Evolutionary conservation across 2,888 invertebrate genomes (phyloP).

Genomic region (Cepaea hortensis): DNA sequence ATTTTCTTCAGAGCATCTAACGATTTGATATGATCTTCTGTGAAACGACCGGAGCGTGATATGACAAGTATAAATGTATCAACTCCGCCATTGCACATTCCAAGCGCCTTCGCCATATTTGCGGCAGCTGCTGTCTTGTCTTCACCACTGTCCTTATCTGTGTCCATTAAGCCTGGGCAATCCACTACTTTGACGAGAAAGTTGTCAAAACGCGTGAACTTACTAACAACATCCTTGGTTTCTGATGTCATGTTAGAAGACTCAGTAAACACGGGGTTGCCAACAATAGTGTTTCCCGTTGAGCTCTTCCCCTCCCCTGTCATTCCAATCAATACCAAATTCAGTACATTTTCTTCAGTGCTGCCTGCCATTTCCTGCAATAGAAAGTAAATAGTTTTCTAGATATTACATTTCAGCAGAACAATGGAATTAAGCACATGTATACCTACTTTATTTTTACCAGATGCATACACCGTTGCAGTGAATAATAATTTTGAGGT

Average conservation of each 20-base stretch:
- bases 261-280: background rate
- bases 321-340: background rate
- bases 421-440: no score
- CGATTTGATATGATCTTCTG: no score
- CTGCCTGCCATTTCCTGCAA: no score
- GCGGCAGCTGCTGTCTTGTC: background rate
- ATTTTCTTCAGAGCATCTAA: background rate
- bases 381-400: no score
- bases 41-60: no score
- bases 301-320: background rate
- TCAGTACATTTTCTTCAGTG: no score
- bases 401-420: no score
- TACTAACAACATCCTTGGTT: background rate
- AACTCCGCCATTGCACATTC: background rate
- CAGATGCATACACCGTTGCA: no score
- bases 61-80: no score
- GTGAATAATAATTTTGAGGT: no score
- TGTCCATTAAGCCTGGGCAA: background rate
- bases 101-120: background rate
- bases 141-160: background rate
- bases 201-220: no score
- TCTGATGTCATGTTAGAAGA: background rate
- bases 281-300: background rate
- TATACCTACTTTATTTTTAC: no score
- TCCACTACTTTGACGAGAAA: background rate